Conservation (phyloP, 2,113 vertebrate genomes). For the Dipodomys ordii region DNA sequence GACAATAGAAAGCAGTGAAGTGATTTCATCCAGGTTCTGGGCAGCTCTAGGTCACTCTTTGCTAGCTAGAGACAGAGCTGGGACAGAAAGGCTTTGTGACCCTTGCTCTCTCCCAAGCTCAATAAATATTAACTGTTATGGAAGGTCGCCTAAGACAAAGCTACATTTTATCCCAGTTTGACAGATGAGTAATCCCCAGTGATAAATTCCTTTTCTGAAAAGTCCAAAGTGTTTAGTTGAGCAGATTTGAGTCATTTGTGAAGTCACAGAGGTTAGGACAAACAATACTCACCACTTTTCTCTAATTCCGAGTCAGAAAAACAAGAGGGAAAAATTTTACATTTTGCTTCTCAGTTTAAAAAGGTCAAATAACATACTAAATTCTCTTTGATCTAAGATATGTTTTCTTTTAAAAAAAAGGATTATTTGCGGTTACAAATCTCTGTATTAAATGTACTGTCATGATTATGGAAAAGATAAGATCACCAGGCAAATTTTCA, state of each 20-base stretch:
- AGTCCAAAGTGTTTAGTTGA: slow-evolving; percentile 48
- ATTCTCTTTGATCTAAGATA: slow-evolving; percentile 19
- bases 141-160: slow-evolving; percentile 18
- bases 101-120: background rate
- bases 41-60: background rate
- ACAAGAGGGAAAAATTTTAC: background rate
- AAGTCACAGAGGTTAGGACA: background rate
- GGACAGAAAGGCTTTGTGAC: background rate
- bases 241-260: background rate
- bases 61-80: background rate
- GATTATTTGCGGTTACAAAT: background rate
- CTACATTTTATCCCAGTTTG: slow-evolving; percentile 46
- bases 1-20: background rate
- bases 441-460: background rate
- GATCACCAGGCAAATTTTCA: background rate
- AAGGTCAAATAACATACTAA: background rate
- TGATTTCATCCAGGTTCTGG: background rate
- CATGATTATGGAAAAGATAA: slow-evolving; percentile 13
- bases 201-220: slow-evolving; percentile 6
- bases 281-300: background rate
- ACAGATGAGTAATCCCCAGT: slow-evolving; percentile 41
- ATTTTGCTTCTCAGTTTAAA: background rate
- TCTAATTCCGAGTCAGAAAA: slow-evolving; percentile 34
- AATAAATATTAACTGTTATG: slow-evolving; percentile 43
- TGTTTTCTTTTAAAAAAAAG: background rate